Conservation (phyloP, 1,140 invertebrate species). For the Oedothorax gibbosus region DNA sequence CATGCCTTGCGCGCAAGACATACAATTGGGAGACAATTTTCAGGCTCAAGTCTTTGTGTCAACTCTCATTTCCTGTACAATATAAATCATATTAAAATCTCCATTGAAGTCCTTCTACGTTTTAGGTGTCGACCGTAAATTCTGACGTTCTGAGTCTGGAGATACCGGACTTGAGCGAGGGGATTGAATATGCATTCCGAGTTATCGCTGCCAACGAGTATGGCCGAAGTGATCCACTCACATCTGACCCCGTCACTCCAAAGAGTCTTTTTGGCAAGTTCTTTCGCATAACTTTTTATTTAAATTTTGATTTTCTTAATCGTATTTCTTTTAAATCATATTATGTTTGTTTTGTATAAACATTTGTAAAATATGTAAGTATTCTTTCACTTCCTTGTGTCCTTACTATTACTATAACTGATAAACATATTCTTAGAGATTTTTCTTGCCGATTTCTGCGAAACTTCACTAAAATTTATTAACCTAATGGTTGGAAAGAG, state of each 20-base stretch:
- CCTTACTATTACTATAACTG: too few relatives aligned
- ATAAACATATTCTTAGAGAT: too few relatives aligned
- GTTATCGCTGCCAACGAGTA: conserved; percentile 85
- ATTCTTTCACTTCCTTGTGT: not conserved
- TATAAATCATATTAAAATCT: not conserved
- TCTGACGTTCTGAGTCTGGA: conserved; percentile 78
- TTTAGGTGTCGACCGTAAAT: conserved; percentile 79
- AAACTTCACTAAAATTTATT: too few relatives aligned
- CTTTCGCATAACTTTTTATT: not conserved
- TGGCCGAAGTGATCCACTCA: conserved; percentile 78
- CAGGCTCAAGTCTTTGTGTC: not conserved
- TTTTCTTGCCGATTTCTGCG: too few relatives aligned
- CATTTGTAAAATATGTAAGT: too few relatives aligned
- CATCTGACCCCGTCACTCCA: conserved; percentile 74
- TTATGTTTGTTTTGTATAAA: too few relatives aligned
- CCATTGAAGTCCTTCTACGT: not conserved
- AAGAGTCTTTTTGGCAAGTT: conserved; percentile 74
- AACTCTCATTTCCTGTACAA: not conserved
- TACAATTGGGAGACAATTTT: too few relatives aligned
- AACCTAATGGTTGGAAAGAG: too few relatives aligned
- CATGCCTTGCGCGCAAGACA: too few relatives aligned
- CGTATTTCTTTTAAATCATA: too few relatives aligned
- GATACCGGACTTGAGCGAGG: conserved; percentile 81
- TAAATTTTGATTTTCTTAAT: too few relatives aligned
- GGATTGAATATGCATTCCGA: conserved; percentile 85